Evolutionary conservation across 2,888 invertebrate species (phyloP), one percentile per base, ranked within the genome.

Genomic region (Seira musarum): DNA sequence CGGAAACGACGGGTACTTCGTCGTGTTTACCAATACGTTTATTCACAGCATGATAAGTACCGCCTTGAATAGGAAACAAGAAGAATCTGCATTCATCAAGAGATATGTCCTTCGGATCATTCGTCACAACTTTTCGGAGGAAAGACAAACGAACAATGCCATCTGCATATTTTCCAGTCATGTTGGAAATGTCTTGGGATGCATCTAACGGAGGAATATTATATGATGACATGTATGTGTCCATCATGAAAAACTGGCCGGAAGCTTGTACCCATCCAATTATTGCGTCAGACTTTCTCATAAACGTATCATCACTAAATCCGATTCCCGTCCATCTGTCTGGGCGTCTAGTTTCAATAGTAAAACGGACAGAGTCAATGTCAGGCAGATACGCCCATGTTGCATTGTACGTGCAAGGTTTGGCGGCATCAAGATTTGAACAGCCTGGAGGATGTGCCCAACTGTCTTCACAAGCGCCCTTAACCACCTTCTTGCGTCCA

Each of bases 291-390:
- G 96, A 94, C 90, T 96, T 84, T 25, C 69, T 78, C 85, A 84
- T 84, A 8, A 63, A 72, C 1, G 81, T 77, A 24, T 71, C 68
- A 46, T 81, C 81, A 35, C 77, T 81, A 21, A 97, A 97, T 0
- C 93, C 97, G 81, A 97, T 95, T 0, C 96, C 97, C 0, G 96
- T 96, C 97, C 97, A 97, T 8, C 92, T 91, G 84, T 94, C 92
- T 0, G 92, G 93, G 86, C 95, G 91, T 49, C 91, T 93, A 0
- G 96, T 96, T 61, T 92, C 92, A 67, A 97, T 92, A 0, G 94
- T 94, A 89, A 96, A 97, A 64, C 91, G 90, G 82, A 97, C 92
- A 75, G 93, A 92, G 88, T 96, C 96, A 87, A 92, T 92, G 84
- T 90, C 90, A 69, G 90, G 90, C 64, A 90, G 88, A 87, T 95